phyloP scores from a whole-genome alignment of 1,140 invertebrate genomes.

The Trichomalopsis sarcophagae region DNA sequence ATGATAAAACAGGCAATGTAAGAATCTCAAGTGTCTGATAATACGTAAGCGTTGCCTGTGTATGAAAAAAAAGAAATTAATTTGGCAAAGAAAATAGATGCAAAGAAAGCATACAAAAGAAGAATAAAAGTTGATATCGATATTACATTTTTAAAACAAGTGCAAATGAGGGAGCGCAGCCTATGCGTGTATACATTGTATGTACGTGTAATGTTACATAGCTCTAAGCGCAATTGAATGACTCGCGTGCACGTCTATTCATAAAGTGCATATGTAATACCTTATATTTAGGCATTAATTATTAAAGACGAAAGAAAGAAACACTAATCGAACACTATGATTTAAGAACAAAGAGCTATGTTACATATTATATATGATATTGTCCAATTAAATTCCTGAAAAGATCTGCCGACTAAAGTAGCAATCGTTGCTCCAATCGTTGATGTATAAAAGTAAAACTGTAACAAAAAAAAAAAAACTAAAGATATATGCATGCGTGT shows the following conservation, averaged over 20 bases:
- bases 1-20: slow-evolving; percentile 28
- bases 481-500: slow-evolving; percentile 4
- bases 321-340: slow-evolving; percentile 45
- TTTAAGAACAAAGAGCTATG: slow-evolving; percentile 48
- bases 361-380: slow-evolving; percentile 44
- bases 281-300: slow-evolving; percentile 39
- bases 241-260: slow-evolving; percentile 52
- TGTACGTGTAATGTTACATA: slow-evolving; percentile 49
- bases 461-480: slow-evolving; percentile 18
- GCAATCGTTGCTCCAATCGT: slow-evolving; percentile 29
- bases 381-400: slow-evolving; percentile 35
- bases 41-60: slow-evolving; percentile 28
- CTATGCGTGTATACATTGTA: slow-evolving; percentile 61
- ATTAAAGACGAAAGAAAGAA: slow-evolving; percentile 26
- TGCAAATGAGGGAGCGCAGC: slow-evolving; percentile 59
- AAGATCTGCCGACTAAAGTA: slow-evolving; percentile 41
- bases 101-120: slow-evolving; percentile 28
- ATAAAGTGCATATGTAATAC: slow-evolving; percentile 45
- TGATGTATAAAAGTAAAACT: slow-evolving; percentile 7
- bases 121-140: slow-evolving; percentile 28
- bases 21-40: slow-evolving; percentile 54
- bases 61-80: slow-evolving; percentile 9
- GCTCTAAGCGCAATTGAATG: slow-evolving; percentile 50
- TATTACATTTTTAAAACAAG: slow-evolving; percentile 48
- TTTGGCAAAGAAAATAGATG: slow-evolving; percentile 25